Conservation (phyloP, 2,113 vertebrate genomes). For the Paratilapia polleni region DNA sequence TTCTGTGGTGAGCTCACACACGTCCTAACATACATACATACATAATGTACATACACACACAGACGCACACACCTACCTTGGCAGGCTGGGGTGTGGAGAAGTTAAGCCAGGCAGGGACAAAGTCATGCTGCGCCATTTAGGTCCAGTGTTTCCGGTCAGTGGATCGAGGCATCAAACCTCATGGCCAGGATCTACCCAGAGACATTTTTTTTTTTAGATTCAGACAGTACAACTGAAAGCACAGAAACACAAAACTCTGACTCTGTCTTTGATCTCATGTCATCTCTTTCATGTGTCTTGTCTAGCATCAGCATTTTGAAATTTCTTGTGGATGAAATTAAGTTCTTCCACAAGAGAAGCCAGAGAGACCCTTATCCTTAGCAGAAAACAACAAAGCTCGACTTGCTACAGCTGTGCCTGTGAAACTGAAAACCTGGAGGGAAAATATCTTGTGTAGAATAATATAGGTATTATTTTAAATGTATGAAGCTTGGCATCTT, state of each 20-base stretch:
- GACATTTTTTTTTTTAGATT: background rate
- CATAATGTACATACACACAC: background rate
- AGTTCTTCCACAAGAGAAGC: slow-evolving; percentile 20
- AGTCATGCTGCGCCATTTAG: slow-evolving; percentile 99
- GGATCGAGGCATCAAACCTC: slow-evolving; percentile 99
- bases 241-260: background rate
- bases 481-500: background rate
- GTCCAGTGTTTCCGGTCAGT: slow-evolving; percentile 99
- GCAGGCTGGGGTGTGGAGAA: slow-evolving; percentile 98
- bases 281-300: background rate
- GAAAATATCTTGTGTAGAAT: slow-evolving; percentile 19
- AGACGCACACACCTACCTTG: slow-evolving; percentile 83
- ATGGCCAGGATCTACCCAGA: slow-evolving; percentile 93
- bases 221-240: background rate
- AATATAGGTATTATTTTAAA: background rate
- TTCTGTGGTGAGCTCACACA: background rate
- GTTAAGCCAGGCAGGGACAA: slow-evolving; percentile 99
- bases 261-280: background rate
- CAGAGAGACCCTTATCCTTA: slow-evolving; percentile 45
- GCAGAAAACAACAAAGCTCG: slow-evolving; percentile 53
- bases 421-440: slow-evolving; percentile 38
- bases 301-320: background rate
- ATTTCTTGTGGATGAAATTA: slow-evolving; percentile 33
- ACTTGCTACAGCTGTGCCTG: slow-evolving; percentile 39
- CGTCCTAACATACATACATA: background rate